Conservation (phyloP, 2,888 invertebrate genomes). For the Drosophila antonietae region DNA sequence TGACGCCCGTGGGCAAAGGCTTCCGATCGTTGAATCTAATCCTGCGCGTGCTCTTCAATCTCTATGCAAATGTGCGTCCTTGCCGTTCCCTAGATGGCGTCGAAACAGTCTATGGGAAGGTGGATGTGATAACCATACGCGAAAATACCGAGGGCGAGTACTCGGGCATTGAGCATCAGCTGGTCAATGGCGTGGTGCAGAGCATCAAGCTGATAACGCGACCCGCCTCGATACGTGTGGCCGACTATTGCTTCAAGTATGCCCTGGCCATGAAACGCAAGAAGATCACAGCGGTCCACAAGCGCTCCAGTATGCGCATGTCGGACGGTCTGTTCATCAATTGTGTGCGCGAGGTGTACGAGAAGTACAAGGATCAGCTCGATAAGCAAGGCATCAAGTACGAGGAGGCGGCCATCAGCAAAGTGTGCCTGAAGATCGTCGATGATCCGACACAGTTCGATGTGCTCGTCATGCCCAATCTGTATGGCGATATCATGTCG, state of each 20-base stretch:
- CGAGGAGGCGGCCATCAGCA: slow-evolving; percentile 98
- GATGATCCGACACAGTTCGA: slow-evolving; percentile 97
- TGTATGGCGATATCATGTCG: slow-evolving; percentile 99
- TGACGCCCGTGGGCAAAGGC: slow-evolving; percentile 99
- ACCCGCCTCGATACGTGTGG: slow-evolving; percentile 96
- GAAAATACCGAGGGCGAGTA: slow-evolving; percentile 99
- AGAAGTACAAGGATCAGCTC: slow-evolving; percentile 87
- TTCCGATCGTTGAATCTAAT: slow-evolving; percentile 99
- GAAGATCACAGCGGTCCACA: slow-evolving; percentile 98
- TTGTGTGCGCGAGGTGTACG: slow-evolving; percentile 96
- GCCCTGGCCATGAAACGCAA: slow-evolving; percentile 94
- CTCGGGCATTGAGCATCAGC: slow-evolving; percentile 99
- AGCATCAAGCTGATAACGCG: slow-evolving; percentile 99
- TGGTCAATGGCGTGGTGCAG: slow-evolving; percentile 99
- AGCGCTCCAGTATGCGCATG: slow-evolving; percentile 99
- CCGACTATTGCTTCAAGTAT: slow-evolving; percentile 98
- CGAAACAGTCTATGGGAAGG: slow-evolving; percentile 97
- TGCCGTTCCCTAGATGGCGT: slow-evolving; percentile 97
- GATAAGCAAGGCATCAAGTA: slow-evolving; percentile 92
- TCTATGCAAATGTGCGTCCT: slow-evolving; percentile 98
- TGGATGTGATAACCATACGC: slow-evolving; percentile 98
- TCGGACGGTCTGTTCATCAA: slow-evolving; percentile 98
- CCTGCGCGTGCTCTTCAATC: slow-evolving; percentile 96
- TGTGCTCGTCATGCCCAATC: slow-evolving; percentile 98
- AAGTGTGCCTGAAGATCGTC: slow-evolving; percentile 98